These are phyloP conservation scores for Craseonycteris thonglongyai DNA, from an alignment of 2,113 vertebrate genomes.

Conservation along the genomic window DNA sequence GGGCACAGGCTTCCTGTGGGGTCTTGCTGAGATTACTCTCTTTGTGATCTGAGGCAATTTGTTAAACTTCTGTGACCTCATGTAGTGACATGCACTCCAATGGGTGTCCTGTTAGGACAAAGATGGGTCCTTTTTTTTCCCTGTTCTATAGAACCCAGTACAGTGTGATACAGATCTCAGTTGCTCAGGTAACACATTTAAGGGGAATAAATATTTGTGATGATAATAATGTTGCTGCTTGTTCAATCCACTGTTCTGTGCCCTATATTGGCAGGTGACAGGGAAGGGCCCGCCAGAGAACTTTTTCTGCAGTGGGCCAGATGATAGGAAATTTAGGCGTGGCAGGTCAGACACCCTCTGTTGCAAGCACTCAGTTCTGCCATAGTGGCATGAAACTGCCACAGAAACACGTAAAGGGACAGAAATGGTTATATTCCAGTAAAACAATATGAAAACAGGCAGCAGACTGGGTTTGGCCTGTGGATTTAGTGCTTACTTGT, in stretches of 20 bases:
- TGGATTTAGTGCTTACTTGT: no score
- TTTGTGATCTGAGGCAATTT: background rate
- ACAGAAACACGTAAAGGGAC: background rate
- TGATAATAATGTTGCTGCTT: background rate
- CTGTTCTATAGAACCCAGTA: background rate
- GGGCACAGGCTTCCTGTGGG: background rate
- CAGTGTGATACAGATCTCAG: background rate
- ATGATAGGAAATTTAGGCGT: background rate
- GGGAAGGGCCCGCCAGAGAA: background rate
- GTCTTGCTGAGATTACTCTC: background rate
- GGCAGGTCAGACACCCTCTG: background rate
- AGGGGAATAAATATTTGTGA: background rate
- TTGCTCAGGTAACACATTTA: background rate
- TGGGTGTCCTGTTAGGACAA: background rate
- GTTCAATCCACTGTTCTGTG: background rate
- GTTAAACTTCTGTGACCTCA: background rate
- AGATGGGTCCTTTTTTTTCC: background rate
- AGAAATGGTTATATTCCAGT: background rate
- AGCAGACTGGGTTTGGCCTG: background rate
- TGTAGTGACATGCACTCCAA: background rate
- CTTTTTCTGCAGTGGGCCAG: background rate
- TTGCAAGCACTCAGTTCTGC: background rate
- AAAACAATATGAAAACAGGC: background rate
- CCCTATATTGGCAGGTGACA: background rate
- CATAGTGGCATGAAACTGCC: background rate